phyloP scores from a whole-genome alignment of 2,888 invertebrate genomes.

The Pimpla rufipes region DNA sequence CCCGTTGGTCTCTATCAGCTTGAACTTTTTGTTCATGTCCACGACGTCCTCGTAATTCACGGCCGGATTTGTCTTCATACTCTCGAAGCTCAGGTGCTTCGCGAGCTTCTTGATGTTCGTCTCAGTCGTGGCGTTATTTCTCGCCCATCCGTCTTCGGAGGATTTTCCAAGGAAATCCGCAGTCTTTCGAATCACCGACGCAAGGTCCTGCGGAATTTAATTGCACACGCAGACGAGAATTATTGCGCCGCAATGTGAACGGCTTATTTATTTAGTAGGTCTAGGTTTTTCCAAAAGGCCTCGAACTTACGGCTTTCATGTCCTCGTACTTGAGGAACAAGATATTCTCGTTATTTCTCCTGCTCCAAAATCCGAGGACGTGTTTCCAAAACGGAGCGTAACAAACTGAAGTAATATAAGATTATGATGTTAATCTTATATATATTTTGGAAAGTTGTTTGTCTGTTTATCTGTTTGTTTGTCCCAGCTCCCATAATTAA shows the following conservation, averaged over 20 bases:
- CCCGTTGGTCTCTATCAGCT: background rate
- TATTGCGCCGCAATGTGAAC: background rate
- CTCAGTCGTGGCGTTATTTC: background rate
- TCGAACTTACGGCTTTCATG: slow-evolving; percentile 78
- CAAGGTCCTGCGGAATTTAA: slow-evolving; percentile 79
- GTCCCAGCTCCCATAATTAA: no score
- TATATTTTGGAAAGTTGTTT: no score
- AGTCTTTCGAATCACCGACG: slow-evolving; percentile 83
- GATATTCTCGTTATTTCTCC: slow-evolving; percentile 72
- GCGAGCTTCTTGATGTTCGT: slow-evolving; percentile 79
- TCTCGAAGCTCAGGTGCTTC: slow-evolving; percentile 86
- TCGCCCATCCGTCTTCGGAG: slow-evolving; percentile 43
- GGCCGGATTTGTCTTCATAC: slow-evolving; percentile 88
- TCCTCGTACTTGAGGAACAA: slow-evolving; percentile 80
- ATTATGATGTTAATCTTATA: background rate
- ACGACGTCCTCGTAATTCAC: slow-evolving; percentile 86
- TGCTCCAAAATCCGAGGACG: slow-evolving; percentile 76
- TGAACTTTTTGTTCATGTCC: slow-evolving; percentile 4
- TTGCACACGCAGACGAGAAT: background rate
- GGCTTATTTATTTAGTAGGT: no score
- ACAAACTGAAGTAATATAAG: slow-evolving; percentile 65
- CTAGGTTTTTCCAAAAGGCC: slow-evolving; percentile 79
- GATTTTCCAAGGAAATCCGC: slow-evolving; percentile 84
- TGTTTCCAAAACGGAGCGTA: slow-evolving; percentile 80
- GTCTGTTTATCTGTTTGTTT: no score